Conservation (phyloP, 2,113 vertebrate genomes). For the Athene noctua region DNA sequence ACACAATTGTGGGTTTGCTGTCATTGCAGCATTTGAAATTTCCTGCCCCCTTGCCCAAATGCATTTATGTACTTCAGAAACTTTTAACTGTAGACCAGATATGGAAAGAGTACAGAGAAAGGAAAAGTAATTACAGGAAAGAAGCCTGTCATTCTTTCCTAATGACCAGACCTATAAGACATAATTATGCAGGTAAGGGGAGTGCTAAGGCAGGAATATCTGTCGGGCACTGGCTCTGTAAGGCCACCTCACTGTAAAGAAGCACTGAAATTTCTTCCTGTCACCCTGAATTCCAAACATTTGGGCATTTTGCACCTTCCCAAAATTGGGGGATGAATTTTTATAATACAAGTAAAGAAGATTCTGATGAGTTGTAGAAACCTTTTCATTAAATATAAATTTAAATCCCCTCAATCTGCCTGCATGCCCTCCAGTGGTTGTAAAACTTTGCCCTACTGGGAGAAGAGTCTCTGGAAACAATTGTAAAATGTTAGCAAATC, state of each 20-base stretch:
- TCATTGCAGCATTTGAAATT: background rate
- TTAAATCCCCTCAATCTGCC: background rate
- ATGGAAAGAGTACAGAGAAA: background rate
- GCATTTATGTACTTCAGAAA: background rate
- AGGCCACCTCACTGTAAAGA: background rate
- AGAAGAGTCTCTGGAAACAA: slow-evolving; percentile 40
- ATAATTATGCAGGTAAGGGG: background rate
- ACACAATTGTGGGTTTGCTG: background rate
- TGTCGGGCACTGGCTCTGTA: background rate
- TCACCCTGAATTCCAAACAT: background rate
- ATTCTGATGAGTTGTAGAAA: background rate
- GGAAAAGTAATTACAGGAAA: background rate
- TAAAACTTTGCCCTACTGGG: slow-evolving; percentile 3
- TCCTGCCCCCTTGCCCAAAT: rapidly evolving
- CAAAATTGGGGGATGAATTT: background rate
- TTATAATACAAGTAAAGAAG: background rate
- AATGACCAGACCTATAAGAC: background rate
- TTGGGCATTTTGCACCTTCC: background rate
- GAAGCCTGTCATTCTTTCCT: background rate
- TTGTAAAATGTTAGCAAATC: slow-evolving; percentile 54
- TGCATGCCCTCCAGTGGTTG: slow-evolving; percentile 22
- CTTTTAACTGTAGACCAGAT: background rate
- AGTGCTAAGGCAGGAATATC: background rate
- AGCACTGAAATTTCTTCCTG: background rate
- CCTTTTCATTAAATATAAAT: background rate